A percentile compares a stretch with the other conserved stretches of the same genome.
phyloP scores from a whole-genome alignment of 2,113 vertebrate genomes.

The Vulpes ferrilata region DNA sequence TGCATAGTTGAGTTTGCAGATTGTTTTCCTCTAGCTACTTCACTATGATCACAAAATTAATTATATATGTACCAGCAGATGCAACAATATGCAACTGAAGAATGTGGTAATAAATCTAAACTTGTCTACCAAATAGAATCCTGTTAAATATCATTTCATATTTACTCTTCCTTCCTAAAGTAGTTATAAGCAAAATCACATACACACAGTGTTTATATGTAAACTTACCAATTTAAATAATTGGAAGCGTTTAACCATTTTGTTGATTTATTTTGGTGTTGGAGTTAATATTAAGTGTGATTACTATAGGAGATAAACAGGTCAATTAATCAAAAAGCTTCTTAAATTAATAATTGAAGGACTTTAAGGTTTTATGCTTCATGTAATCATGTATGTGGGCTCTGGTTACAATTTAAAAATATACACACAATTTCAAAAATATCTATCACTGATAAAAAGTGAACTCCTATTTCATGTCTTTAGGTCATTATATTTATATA shows the following conservation, averaged over 20 bases:
- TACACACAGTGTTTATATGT: neutral
- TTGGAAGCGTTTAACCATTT: neutral
- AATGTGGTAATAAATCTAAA: constrained; percentile 67
- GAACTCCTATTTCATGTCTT: neutral
- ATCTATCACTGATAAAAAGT: neutral
- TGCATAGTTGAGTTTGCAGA: constrained; percentile 61
- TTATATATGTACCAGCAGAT: constrained; percentile 57
- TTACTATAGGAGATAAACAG: neutral
- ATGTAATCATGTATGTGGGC: fast-evolving
- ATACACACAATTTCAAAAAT: neutral
- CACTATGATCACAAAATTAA: constrained; percentile 76
- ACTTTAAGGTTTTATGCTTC: neutral
- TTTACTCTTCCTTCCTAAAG: neutral
- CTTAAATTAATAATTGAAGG: neutral
- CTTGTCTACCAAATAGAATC: neutral
- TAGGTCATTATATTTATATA: neutral
- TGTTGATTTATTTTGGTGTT: neutral
- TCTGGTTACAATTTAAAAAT: neutral
- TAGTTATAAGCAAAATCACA: neutral
- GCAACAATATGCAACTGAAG: constrained; percentile 25
- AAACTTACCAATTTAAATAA: neutral
- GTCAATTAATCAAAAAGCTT: neutral
- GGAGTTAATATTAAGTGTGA: neutral
- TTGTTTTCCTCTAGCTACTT: constrained; percentile 59
- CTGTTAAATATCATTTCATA: neutral